A percentile compares a stretch with the other conserved stretches of the same genome.
Conservation (phyloP, 2,113 vertebrate genomes). For the Pipra filicauda region DNA sequence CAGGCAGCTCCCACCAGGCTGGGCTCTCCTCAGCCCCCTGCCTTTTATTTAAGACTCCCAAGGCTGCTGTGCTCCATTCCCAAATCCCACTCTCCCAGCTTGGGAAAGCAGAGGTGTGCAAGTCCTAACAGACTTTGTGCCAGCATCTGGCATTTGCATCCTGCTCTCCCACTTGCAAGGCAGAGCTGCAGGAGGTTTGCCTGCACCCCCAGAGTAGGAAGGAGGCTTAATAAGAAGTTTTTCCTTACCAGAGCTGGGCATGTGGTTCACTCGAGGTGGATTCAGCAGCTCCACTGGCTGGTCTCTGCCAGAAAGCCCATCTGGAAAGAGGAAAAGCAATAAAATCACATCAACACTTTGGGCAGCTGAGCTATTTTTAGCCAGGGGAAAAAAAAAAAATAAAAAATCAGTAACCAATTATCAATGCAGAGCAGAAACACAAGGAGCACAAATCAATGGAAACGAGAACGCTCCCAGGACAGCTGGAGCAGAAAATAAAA, state of each 20-base stretch:
- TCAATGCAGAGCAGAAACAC: not conserved
- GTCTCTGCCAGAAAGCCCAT: constrained; percentile 82
- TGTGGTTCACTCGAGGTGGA: constrained; percentile 78
- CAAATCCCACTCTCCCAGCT: not conserved
- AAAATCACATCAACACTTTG: constrained; percentile 14
- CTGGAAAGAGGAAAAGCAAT: constrained; percentile 58
- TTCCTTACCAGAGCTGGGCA: constrained; percentile 79
- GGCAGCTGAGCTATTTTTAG: constrained; percentile 26
- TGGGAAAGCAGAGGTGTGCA: constrained; percentile 34
- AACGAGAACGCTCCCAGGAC: not conserved
- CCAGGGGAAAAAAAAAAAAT: not conserved
- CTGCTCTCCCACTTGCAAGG: constrained; percentile 1
- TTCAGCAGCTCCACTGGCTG: constrained; percentile 82
- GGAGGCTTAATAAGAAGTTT: not conserved
- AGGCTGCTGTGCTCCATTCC: not conserved
- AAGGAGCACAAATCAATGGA: not conserved
- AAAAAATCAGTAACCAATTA: not conserved
- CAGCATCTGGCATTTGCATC: constrained; percentile 31
- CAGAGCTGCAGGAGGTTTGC: not conserved
- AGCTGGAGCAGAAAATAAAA: not conserved
- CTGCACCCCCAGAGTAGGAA: not conserved
- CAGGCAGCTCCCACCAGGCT: not conserved
- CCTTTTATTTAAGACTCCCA: not conserved
- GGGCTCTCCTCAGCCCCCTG: not conserved
- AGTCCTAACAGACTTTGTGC: constrained; percentile 19